phyloP scores from a whole-genome alignment of 2,888 invertebrate genomes.

The Ophion costatus region DNA sequence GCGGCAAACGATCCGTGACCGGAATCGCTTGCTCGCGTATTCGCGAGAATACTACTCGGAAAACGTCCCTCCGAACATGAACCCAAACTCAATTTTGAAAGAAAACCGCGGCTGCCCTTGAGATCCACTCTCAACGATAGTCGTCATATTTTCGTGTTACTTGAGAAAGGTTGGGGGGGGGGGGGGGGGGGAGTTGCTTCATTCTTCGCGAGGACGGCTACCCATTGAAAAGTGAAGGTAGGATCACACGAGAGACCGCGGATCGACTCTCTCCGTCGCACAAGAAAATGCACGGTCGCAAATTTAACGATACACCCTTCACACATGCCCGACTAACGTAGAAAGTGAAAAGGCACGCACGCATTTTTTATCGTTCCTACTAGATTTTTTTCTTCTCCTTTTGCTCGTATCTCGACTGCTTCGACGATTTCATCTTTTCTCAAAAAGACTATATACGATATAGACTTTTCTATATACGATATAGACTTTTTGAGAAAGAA shows the following conservation, averaged over 20 bases:
- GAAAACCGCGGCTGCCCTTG: too few relatives aligned
- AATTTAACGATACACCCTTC: too few relatives aligned
- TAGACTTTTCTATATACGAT: too few relatives aligned
- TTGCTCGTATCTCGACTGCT: neutral
- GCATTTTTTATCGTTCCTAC: neutral
- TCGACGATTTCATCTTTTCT: neutral
- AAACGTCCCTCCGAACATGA: neutral
- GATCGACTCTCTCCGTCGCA: conserved; percentile 55
- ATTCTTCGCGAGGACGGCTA: neutral
- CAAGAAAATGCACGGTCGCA: neutral
- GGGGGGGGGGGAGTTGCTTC: too few relatives aligned
- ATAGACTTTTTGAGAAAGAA: too few relatives aligned
- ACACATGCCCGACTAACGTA: neutral
- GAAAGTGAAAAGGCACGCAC: conserved; percentile 51
- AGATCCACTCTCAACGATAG: too few relatives aligned
- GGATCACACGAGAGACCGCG: neutral
- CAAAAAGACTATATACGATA: too few relatives aligned
- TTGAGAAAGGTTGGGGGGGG: too few relatives aligned
- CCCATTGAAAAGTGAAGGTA: neutral
- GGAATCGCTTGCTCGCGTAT: conserved; percentile 32
- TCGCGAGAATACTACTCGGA: neutral
- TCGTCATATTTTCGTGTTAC: too few relatives aligned
- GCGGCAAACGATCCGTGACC: conserved; percentile 66
- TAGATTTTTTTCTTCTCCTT: neutral
- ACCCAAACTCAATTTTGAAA: too few relatives aligned